Evolutionary conservation across 2,113 vertebrate genomes (phyloP).

Genomic region (Notechis scutatus): DNA sequence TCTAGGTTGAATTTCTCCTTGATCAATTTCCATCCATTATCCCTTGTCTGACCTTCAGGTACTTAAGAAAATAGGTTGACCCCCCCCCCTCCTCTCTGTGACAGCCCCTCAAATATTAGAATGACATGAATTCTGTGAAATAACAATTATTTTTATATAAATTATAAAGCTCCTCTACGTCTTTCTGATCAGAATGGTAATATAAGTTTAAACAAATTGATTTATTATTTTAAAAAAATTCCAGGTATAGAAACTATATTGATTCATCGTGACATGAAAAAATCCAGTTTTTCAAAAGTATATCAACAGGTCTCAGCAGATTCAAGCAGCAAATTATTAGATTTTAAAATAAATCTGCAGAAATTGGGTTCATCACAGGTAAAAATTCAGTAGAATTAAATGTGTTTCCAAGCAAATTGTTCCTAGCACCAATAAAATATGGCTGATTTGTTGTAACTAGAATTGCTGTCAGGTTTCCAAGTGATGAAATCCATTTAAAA

Average conservation of each 20-base stretch:
- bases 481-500: too few species aligned
- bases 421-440: neutral
- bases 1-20: too few species aligned
- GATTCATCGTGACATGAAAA: neutral
- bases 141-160: neutral
- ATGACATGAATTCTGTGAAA: neutral
- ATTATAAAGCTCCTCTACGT: neutral
- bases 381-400: neutral
- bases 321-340: neutral
- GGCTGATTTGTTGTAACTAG: neutral
- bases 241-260: neutral
- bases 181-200: neutral
- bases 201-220: neutral
- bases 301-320: neutral
- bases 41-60: too few species aligned
- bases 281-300: neutral
- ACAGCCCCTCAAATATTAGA: neutral
- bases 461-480: neutral
- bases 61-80: too few species aligned
- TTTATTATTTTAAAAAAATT: neutral
- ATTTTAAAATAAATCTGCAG: neutral
- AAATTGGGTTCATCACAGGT: neutral
- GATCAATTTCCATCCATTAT: too few species aligned
- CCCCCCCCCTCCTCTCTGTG: too few species aligned
- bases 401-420: neutral